Evolutionary conservation across 2,113 vertebrate genomes (phyloP), one percentile per base, ranked within the genome.

Genomic region (Triplophysa dalaica): DNA sequence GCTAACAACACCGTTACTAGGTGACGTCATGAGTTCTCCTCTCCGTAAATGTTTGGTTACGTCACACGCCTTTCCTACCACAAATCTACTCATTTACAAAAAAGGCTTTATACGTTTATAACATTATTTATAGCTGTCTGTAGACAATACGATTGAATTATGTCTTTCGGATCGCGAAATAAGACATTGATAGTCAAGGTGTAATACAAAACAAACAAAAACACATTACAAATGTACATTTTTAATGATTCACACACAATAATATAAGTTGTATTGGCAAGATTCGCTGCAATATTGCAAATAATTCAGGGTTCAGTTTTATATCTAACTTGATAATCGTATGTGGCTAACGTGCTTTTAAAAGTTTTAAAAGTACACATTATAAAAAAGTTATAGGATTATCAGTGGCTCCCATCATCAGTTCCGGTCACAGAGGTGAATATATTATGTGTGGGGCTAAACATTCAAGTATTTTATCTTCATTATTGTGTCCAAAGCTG

Each of bases 1-100:
- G 50, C 84, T 56, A 85, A 6, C 69, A 83, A 85, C 84, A 70
- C 2, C 22, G 84, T 85, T 64, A 61, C 78, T 21, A 85, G 1
- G 84, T 81, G 78, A 81, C 78, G 84, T 83, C 26, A 62, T 45
- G 43, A 2, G 54, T 9, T 11, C 9, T 6, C 4, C 3, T 13
- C 50, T 54, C 3, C 50, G 50, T 19, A 0, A 16, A 16, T 6
- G 13, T 16, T 4, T 17, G 14, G 50, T 52, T 8, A 58, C 54
- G 54, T 58, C 54, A 58, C 54, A 21, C 19, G 19, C 10, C n/a
- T 38, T 38, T 38, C 33, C 33, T 7, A 38, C 1, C 33, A 8
- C 33, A 1, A 38, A 38, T 38, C 6, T 38, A 38, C 0, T 29
- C 3, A 29, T 29, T 29, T 2, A 29, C 26, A 29, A 29, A 29